Evolutionary conservation across 2,888 invertebrate genomes (phyloP), one percentile per base, ranked within the genome.

Genomic region (Netelia fuscicornis): DNA sequence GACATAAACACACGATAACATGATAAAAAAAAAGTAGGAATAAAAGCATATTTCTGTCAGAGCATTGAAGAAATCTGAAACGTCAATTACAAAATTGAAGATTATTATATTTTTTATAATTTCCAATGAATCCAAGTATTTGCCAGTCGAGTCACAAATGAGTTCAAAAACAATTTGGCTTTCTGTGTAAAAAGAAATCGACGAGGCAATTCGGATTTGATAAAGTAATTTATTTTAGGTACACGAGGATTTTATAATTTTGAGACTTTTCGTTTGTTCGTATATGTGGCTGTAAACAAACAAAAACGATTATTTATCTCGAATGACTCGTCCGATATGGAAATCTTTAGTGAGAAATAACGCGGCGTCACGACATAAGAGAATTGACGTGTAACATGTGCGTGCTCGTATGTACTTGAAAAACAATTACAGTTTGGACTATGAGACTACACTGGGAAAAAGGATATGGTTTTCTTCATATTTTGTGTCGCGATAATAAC

Each of bases 301-400:
- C 1, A 58, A 58, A 23, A 17, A 20, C 23, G 42, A 30, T 2
- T 54, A 17, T 62, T 60, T 42, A 83, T 78, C 30, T 58, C 42
- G 58, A 54, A 83, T 83, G 83, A 78, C 78, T 77, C 72, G 75
- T 77, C 42, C 62, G n/a, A 20, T 77, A 30, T 71, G 23, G 30
- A 68, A 70, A 13, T 20, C 42, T 54, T 37, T 17, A 68, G 70
- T 37, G 37, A 37, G 8, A 37, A 8, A 37, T 37, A n/a, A 70
- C 52, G 11, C 30, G 48, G 2, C 54, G 17, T 54, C 17, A 58
- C 58, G 56, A 56, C 17, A 58, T 20, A 20, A 17, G 8, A 20
- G 9, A 58, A 58, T 58, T 58, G 2, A 20, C 58, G 20, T 20
- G 20, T 58, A 58, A 58, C 20, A 58, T 17, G 5, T 58, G n/a